Evolutionary conservation across 2,113 vertebrate genomes (phyloP).

Genomic region (Centropus bengalensis): DNA sequence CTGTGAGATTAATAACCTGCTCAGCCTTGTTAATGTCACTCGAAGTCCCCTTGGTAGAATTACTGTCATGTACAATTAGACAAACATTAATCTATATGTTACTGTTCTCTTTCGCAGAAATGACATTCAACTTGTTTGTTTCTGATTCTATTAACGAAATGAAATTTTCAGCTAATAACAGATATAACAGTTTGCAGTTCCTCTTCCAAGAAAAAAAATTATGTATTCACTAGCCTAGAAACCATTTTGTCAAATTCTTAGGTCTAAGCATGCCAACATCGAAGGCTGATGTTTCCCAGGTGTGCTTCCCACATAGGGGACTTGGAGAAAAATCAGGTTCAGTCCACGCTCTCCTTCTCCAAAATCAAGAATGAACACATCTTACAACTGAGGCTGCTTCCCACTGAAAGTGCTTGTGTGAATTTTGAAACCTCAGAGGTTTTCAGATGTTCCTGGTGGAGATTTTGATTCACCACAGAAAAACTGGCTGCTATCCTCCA

Average conservation of each 20-base stretch:
- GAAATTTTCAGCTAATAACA: background rate
- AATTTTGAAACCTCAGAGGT: background rate
- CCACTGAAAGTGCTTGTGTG: background rate
- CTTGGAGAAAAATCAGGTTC: background rate
- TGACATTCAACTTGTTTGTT: background rate
- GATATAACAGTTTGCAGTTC: background rate
- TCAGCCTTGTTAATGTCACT: background rate
- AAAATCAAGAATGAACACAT: background rate
- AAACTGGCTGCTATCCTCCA: fast-evolving
- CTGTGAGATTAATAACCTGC: slow-evolving; percentile 13
- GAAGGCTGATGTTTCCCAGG: background rate
- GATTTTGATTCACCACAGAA: background rate
- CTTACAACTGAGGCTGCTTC: background rate
- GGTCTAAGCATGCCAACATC: background rate
- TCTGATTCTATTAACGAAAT: background rate
- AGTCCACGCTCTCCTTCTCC: background rate
- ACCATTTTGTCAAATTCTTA: background rate
- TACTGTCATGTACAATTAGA: slow-evolving; percentile 29
- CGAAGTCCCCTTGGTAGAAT: background rate
- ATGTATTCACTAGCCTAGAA: background rate
- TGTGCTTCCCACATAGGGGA: background rate
- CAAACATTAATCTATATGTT: background rate
- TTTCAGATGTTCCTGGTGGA: background rate
- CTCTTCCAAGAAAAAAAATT: background rate
- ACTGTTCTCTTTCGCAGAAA: background rate